These are phyloP conservation scores for Orgyia antiqua DNA, from an alignment of 2,888 invertebrate genomes.

Conservation along the genomic window DNA sequence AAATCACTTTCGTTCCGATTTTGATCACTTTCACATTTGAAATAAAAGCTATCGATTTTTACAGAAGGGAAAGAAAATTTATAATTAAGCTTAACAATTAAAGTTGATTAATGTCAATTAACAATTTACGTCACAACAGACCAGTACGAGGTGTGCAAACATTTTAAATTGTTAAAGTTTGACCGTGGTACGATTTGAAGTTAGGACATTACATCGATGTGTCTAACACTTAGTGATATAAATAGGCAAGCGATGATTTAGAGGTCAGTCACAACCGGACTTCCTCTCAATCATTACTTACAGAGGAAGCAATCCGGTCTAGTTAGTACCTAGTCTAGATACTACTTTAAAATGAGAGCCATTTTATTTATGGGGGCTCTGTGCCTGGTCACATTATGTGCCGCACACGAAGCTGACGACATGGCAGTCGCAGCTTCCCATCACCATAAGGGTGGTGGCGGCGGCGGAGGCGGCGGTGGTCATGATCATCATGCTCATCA, in stretches of 20 bases:
- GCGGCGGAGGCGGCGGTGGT: conserved; percentile 81
- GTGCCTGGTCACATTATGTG: conserved; percentile 50
- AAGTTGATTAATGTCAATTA: background rate
- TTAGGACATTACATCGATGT: conserved; percentile 8
- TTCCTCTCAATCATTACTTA: conserved; percentile 8
- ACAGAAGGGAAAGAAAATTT: too few relatives aligned
- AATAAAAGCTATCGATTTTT: too few relatives aligned
- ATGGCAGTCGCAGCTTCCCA: conserved; percentile 80
- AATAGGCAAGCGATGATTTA: conserved; percentile 39
- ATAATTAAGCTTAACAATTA: too few relatives aligned
- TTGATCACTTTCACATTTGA: too few relatives aligned
- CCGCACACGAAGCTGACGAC: conserved; percentile 21
- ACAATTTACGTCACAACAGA: background rate
- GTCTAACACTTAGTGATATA: conserved; percentile 45
- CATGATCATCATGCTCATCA: conserved; percentile 82
- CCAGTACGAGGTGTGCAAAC: conserved; percentile 1
- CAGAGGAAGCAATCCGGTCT: conserved; percentile 3
- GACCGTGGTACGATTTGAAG: conserved; percentile 7
- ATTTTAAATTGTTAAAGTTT: background rate
- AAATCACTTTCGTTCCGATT: too few relatives aligned
- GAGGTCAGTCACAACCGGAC: conserved; percentile 16
- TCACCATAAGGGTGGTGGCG: conserved; percentile 80
- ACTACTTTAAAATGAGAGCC: conserved; percentile 49
- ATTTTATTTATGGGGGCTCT: conserved; percentile 48
- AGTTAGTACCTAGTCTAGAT: conserved; percentile 1